Evolutionary conservation across 2,888 invertebrate species (phyloP), one percentile per base, ranked within the genome.

Genomic region (Dermolepida albohirtum): DNA sequence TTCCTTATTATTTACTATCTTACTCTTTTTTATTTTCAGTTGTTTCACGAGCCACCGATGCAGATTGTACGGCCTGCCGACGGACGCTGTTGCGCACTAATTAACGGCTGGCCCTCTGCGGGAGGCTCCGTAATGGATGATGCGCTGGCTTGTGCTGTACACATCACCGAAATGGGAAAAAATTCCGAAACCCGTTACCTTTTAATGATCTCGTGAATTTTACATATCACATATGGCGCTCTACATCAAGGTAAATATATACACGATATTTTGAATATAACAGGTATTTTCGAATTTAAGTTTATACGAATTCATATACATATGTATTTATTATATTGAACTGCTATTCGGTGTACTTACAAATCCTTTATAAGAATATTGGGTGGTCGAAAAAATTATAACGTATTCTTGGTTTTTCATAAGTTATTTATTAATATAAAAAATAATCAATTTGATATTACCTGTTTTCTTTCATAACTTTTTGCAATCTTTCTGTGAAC

Each of bases 1-100:
- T 41, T 8, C 7, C 27, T 47, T 29, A 44, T 34, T 47, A 29
- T 59, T 62, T 47, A 47, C 47, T 47, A 29, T 62, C 34, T 62
- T 34, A 34, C 5, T 43, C 47, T 59, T 57, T 62, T 44, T 27
- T 44, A 43, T 41, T 55, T 47, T 12, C 29, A 47, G 16, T 62
- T 47, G 47, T 16, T 34, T 34, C 59, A 34, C 59, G 59, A 62
- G 47, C 34, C 47, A 59, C 47, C 59, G 59, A 29, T 59, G 59
- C 44, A 47, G 59, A 47, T 16, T 16, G 59, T 62, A 34, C 34
- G 34, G 34, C 29, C 59, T 29, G 47, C 47, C 59, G 59, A 62
- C 44, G 59, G 59, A 62, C 59, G 47, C 59, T 62, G 59, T 62
- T 62, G 59, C 59, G 59, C 59, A 34, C 47, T 62, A 62, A 62